Percentiles rank a stretch among this genome's conserved stretches.
These are phyloP conservation scores for Acleris holmiana DNA, from an alignment of 2,888 invertebrate genomes.

Conservation along the genomic window DNA sequence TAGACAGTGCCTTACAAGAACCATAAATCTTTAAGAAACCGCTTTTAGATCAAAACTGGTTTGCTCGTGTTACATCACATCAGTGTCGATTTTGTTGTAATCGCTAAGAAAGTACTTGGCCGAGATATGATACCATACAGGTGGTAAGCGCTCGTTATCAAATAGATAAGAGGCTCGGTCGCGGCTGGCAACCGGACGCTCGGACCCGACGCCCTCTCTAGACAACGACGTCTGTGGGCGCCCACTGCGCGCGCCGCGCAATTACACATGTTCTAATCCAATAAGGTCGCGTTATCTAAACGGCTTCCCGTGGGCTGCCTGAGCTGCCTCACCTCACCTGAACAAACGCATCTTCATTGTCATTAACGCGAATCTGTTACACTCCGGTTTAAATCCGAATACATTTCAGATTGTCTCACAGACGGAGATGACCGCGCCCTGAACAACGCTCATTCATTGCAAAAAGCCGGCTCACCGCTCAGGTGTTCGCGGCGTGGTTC, in stretches of 20 bases:
- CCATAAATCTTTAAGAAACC: neutral
- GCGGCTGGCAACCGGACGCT: no score
- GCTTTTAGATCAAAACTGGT: neutral
- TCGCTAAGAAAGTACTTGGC: constrained; percentile 1
- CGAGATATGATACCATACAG: constrained; percentile 3
- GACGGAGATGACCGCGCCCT: neutral
- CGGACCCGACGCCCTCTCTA: no score
- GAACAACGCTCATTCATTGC: neutral
- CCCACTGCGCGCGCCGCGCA: neutral
- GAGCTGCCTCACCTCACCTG: constrained; percentile 16
- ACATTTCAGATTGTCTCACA: neutral
- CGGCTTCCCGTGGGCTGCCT: constrained; percentile 3
- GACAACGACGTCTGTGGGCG: no score
- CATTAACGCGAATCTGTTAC: constrained; percentile 13
- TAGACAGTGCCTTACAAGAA: neutral
- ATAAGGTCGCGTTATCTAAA: constrained; percentile 14
- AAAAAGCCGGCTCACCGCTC: neutral
- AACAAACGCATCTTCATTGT: constrained; percentile 22
- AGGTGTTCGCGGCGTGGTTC: constrained; percentile 2
- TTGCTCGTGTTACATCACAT: neutral
- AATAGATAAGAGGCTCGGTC: neutral
- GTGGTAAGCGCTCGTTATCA: constrained; percentile 5
- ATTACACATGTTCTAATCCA: constrained; percentile 14
- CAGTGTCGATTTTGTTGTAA: constrained; percentile 6
- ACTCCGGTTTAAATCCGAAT: neutral